Evolutionary conservation across 1,140 invertebrate species (phyloP), one percentile per base, ranked within the genome.

Genomic region (Macrobrachium rosenbergii): DNA sequence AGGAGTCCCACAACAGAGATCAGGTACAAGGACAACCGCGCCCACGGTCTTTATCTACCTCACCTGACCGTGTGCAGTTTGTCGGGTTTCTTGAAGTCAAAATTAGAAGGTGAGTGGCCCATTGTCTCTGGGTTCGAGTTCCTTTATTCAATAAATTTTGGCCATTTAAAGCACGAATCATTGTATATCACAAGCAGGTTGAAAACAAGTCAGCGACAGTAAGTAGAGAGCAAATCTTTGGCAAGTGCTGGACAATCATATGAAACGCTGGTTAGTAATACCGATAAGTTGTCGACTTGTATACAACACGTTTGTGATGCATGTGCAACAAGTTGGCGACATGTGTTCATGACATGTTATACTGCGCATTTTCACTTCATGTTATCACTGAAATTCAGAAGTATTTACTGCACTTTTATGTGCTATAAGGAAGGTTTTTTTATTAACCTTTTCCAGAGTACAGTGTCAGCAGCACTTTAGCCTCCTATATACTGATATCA

Each of bases 21-120:
- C 10, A 59, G 21, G 2, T 72, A 82, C 64, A 23, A 0, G 10
- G 81, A 82, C 81, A 37, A 52, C 28, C 19, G 67, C 45, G 58
- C 64, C 5, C 5, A 6, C 16, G 79, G 79, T 19, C 17, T 82
- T 1, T 45, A 37, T 2, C 19, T 82, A 0, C 81, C 81, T 21
- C 43, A 69, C 43, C 69, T 82, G 10, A 82, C 81, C 45, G 21
- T 82, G 37, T 82, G 81, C 81, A 82, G 81, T 58, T 63, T 82
- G 14, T 45, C 81, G 2, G 64, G 81, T 8, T 82, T 82, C 64
- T 52, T 19, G 45, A 82, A 72, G 64, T 82, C 81, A 6, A 82
- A 82, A 45, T 23, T 82, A 17, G 23, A 21, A 72, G 17, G 69
- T 72, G 21, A 52, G 45, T 60, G 67, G 28, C 28, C 1, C 28